phyloP scores from a whole-genome alignment of 2,797 vertebrate genomes.

The Gallirallus australis region DNA sequence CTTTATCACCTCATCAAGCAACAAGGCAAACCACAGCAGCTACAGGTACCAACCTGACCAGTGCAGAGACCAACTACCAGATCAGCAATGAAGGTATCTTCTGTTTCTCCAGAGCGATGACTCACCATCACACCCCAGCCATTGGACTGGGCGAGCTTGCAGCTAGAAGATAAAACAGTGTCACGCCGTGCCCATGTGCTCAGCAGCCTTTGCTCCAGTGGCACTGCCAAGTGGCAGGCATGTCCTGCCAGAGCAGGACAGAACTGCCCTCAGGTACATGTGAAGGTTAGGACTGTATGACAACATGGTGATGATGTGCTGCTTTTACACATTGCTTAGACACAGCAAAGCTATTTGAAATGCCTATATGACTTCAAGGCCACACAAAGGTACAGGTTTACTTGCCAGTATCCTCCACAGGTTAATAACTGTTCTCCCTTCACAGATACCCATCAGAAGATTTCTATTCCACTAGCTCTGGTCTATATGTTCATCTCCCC shows the following conservation, averaged over 20 bases:
- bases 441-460: not conserved
- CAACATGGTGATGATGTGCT: not conserved
- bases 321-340: not conserved
- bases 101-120: conserved; percentile 97
- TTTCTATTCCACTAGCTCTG: not conserved
- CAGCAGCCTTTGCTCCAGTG: not conserved
- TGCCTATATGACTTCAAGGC: fast-evolving
- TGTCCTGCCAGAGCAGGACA: not conserved
- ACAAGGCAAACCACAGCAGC: not conserved
- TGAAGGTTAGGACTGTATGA: not conserved
- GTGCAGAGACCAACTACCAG: conserved; percentile 98
- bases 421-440: not conserved
- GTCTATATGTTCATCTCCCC: fast-evolving
- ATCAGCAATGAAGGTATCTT: conserved; percentile 98
- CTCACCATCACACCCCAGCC: conserved; percentile 99
- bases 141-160: conserved; percentile 95
- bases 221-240: not conserved
- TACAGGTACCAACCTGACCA: conserved; percentile 87
- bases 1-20: not conserved
- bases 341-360: not conserved
- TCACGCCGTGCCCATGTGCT: not conserved
- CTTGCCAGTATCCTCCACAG: not conserved
- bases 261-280: not conserved
- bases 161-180: conserved; percentile 76
- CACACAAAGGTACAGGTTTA: not conserved